Percentiles rank a stretch among this genome's conserved stretches.
Conservation (phyloP, 2,888 invertebrate species). For the Eupithecia tripunctaria region DNA sequence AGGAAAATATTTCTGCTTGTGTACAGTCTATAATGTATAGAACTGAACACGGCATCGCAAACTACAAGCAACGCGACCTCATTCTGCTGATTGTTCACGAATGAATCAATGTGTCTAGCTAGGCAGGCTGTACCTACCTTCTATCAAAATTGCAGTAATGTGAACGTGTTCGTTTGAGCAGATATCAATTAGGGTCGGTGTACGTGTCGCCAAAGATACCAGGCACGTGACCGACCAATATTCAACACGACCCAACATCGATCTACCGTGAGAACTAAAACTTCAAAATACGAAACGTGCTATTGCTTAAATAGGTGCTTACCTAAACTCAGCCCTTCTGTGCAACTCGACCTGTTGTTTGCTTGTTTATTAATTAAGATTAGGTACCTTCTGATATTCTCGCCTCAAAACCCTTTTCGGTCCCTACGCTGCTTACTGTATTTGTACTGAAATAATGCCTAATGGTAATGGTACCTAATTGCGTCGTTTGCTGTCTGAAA, state of each 20-base stretch:
- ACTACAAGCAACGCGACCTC: slow-evolving; percentile 21
- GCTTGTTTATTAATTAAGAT: slow-evolving; percentile 73
- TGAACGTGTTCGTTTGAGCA: slow-evolving; percentile 67
- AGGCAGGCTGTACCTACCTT: slow-evolving; percentile 32
- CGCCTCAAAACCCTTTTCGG: slow-evolving; percentile 53
- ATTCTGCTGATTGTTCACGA: slow-evolving; percentile 28
- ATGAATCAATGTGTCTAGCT: slow-evolving; percentile 10
- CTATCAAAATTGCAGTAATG: slow-evolving; percentile 62
- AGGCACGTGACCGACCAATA: slow-evolving; percentile 52
- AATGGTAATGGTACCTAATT: slow-evolving; percentile 47
- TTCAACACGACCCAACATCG: slow-evolving; percentile 36
- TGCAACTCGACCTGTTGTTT: slow-evolving; percentile 69
- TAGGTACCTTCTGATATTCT: slow-evolving; percentile 60
- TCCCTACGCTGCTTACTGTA: slow-evolving; percentile 50
- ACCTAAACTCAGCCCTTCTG: slow-evolving; percentile 64
- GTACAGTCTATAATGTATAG: background rate
- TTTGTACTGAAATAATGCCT: slow-evolving; percentile 50
- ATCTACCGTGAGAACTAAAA: slow-evolving; percentile 52
- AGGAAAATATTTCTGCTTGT: slow-evolving; percentile 1
- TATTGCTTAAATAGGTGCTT: slow-evolving; percentile 77
- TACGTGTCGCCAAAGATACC: slow-evolving; percentile 63
- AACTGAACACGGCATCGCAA: background rate
- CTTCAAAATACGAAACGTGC: slow-evolving; percentile 77
- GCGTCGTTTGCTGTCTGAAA: slow-evolving; percentile 47
- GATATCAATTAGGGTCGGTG: slow-evolving; percentile 73